A percentile compares a stretch with the other conserved stretches of the same genome.
phyloP scores from a whole-genome alignment of 2,888 invertebrate genomes.

The Eilema sororculum region DNA sequence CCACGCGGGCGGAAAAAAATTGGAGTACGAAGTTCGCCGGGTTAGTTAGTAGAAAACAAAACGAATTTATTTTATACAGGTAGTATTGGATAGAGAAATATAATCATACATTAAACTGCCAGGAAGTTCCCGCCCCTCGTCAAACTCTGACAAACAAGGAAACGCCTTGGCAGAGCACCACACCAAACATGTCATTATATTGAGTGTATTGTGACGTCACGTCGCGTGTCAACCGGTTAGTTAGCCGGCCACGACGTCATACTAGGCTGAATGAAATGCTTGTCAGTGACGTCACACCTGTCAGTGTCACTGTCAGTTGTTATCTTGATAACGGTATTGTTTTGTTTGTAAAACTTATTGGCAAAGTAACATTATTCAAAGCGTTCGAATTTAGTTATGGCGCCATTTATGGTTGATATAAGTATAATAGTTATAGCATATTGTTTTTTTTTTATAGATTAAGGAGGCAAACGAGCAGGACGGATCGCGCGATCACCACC shows the following conservation, averaged over 20 bases:
- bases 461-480: no score
- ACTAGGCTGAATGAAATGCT: neutral
- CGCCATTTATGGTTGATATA: no score
- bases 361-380: no score
- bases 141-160: neutral
- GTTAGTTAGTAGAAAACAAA: no score
- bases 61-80: no score
- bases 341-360: neutral
- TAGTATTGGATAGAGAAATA: neutral
- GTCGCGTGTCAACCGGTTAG: neutral
- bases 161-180: slow-evolving; percentile 5
- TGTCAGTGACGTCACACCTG: slow-evolving; percentile 11
- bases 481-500: no score
- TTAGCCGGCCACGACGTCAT: slow-evolving; percentile 3
- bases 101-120: neutral
- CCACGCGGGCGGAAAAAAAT: no score
- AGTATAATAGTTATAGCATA: no score
- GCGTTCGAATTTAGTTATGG: no score
- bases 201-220: neutral
- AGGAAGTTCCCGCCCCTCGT: neutral
- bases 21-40: no score
- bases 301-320: neutral
- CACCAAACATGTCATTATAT: neutral
- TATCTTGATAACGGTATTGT: slow-evolving; percentile 1
- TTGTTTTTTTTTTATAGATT: no score